These are phyloP conservation scores for Planococcus citri DNA, from an alignment of 1,140 invertebrate species.

Conservation along the genomic window DNA sequence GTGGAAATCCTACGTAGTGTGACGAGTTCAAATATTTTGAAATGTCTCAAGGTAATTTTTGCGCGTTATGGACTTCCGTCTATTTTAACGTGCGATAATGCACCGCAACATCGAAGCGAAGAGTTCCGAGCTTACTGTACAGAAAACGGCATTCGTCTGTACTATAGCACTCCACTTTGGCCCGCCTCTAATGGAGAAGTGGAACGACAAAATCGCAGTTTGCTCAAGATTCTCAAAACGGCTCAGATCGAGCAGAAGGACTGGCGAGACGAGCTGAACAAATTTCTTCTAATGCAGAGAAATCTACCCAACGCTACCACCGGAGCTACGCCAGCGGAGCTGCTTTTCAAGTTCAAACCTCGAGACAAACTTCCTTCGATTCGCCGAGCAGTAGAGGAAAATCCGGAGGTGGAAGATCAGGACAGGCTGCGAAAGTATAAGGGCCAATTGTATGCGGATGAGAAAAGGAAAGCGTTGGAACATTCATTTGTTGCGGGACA, in stretches of 20 bases:
- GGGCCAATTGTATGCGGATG: background rate
- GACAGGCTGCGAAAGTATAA: background rate
- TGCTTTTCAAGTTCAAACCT: constrained; percentile 30
- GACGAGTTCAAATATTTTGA: too few relatives aligned
- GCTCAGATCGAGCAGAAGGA: constrained; percentile 23
- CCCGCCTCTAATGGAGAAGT: constrained; percentile 33
- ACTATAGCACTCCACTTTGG: constrained; percentile 30
- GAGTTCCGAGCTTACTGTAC: constrained; percentile 26
- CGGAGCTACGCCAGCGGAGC: constrained; percentile 32
- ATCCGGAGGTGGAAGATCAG: background rate
- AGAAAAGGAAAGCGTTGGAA: background rate
- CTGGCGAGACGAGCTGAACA: constrained; percentile 27
- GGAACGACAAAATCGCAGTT: constrained; percentile 31
- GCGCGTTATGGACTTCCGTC: too few relatives aligned
- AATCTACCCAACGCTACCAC: constrained; percentile 31
- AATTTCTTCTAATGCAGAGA: constrained; percentile 32
- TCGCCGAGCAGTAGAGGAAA: background rate
- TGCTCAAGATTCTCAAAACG: constrained; percentile 29
- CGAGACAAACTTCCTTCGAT: constrained; percentile 29
- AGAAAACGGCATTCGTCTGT: constrained; percentile 28
- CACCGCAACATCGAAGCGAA: background rate
- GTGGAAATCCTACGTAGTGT: constrained; percentile 18
- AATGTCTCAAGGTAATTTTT: too few relatives aligned
- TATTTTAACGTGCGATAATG: background rate
- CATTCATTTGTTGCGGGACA: background rate